A percentile compares a stretch with the other conserved stretches of the same genome.
These are phyloP conservation scores for Drosophila subquinaria DNA, from an alignment of 2,888 invertebrate species.

Conservation along the genomic window DNA sequence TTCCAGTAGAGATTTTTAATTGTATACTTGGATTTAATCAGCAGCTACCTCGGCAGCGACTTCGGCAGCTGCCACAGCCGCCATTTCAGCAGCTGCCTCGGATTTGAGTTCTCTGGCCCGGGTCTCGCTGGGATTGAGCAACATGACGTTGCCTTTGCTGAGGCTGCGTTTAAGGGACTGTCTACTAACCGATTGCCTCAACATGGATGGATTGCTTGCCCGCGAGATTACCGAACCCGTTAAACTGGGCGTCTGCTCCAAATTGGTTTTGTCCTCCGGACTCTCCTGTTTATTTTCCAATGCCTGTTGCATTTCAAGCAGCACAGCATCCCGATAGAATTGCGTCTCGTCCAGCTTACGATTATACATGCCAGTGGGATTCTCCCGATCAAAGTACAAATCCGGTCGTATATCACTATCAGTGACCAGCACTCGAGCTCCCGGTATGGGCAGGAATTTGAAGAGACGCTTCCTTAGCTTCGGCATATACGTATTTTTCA, in stretches of 20 bases:
- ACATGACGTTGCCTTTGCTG: background rate
- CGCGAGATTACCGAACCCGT: background rate
- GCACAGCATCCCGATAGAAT: conserved; percentile 55
- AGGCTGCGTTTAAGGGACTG: background rate
- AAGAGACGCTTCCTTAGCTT: conserved; percentile 77
- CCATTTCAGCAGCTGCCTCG: conserved; percentile 13
- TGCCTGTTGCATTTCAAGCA: conserved; percentile 28
- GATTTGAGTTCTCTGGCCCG: conserved; percentile 14
- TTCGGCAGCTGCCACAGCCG: conserved; percentile 1
- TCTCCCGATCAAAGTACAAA: conserved; percentile 52
- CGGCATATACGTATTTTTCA: conserved; percentile 61
- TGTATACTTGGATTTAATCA: background rate
- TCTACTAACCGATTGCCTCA: conserved; percentile 2
- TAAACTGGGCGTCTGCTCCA: background rate
- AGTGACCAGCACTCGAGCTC: conserved; percentile 75
- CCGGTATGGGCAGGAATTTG: conserved; percentile 81
- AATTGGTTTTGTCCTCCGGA: fast-evolving
- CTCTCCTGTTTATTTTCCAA: too few relatives aligned
- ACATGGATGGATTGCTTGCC: background rate
- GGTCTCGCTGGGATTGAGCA: conserved; percentile 17
- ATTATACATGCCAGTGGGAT: conserved; percentile 64
- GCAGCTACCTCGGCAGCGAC: conserved; percentile 12
- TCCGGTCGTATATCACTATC: conserved; percentile 70
- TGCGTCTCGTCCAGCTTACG: conserved; percentile 40
- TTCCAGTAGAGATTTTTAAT: conserved; percentile 13